Evolutionary conservation across 2,113 vertebrate species (phyloP), one percentile per base, ranked within the genome.

Genomic region (Oreochromis spilurus): DNA sequence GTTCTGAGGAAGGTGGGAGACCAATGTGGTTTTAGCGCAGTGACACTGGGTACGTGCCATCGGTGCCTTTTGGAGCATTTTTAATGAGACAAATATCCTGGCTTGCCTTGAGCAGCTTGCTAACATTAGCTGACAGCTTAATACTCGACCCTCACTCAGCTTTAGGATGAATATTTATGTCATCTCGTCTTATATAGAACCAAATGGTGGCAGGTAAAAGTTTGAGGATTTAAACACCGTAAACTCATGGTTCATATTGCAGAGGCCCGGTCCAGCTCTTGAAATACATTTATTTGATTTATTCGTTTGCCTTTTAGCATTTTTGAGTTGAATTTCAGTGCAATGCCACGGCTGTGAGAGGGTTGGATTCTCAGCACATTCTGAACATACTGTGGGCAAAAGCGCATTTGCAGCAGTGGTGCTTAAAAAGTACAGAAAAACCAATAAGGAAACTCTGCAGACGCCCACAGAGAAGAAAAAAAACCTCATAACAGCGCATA

Each of bases 371-470:
- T 26, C 38, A 45, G 38, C 65, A 1, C 13, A 16, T 72, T 72
- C 21, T 26, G 38, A 72, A 45, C 65, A 45, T 1, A 10, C 38
- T 72, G 38, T 45, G 38, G 14, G 31, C 9, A 19, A 72, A 72
- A 45, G 65, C 2, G 2, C 65, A 45, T 38, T 16, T 45, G 13
- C 65, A 45, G 65, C 21, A 72, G 21, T 5, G 0, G 38, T 4
- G 38, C 13, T 72, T 72, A 72, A 45, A 45, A 72, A 45, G 38
- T 72, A 72, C 38, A 45, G 38, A 43, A 72, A 72, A 72, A 72
- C 65, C 65, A 16, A 0, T 45, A 72, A 45, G 38, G n/a, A 43
- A 72, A 72, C 9, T 70, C 65, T 70, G 36, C 38, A 70, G 65
- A 70, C 0, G n/a, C 36, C 65, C n/a, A 16, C 38, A 40, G 11